Evolutionary conservation across 2,113 vertebrate species (phyloP), one percentile per base, ranked within the genome.

Genomic region (Perccottus glenii): DNA sequence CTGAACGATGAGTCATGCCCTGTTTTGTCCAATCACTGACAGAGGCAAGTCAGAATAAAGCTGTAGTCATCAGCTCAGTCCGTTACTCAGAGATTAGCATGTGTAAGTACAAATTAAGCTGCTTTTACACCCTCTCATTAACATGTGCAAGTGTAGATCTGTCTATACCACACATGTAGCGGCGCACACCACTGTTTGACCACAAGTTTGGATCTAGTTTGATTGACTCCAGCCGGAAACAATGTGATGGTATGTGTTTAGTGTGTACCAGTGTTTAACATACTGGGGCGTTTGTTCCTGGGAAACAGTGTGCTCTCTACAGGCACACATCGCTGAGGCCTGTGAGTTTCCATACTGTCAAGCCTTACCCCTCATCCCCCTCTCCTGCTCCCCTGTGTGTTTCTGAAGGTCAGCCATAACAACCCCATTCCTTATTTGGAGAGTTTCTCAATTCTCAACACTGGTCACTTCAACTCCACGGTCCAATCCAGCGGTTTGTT

Each of bases 391-490:
- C 64, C 60, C 76, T 42, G 50, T 93, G 92, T 33, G 36, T 55
- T 93, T 92, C 85, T 94, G 93, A 94, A 95, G 92, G 90, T 87
- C 92, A 92, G 71, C 71, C 84, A 77, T 74, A 73, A 19, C 87
- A 82, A 75, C 89, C 84, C 42, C 87, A 90, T 95, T 95, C 96
- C 97, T 95, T 97, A 96, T 97, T 96, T 97, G 96, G 96, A 92
- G 79, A 89, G 89, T 84, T 91, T 93, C 92, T 89, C 91, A 84
- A 92, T 92, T 95, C 94, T 95, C 94, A 94, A 90, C 90, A 88
- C 93, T 88, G 93, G 91, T 94, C 93, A 90, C 83, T 92, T 80
- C 87, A 84, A 91, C 89, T 84, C 83, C 56, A 80, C 83, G 78
- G 81, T 83, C 93, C 93, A 92, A 93, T 93, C 89, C 90, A 74